Evolutionary conservation across 2,888 invertebrate genomes (phyloP).

Genomic region (Meta bourneti): DNA sequence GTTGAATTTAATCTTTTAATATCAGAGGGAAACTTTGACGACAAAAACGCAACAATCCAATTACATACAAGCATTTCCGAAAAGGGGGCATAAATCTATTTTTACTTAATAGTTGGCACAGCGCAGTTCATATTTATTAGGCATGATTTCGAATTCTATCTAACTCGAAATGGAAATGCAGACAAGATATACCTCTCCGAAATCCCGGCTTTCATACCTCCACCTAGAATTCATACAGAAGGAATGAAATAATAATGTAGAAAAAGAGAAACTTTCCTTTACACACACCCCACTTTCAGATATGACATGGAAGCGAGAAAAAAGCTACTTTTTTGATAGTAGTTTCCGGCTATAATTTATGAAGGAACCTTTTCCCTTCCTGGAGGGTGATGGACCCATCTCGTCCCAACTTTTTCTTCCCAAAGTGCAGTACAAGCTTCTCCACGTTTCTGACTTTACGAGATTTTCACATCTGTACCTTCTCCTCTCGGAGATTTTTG

Average conservation of each 20-base stretch:
- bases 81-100: too few relatives aligned
- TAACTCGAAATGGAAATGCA: neutral
- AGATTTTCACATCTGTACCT: conserved; percentile 52
- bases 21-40: too few relatives aligned
- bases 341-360: conserved; percentile 72
- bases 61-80: too few relatives aligned
- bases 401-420: conserved; percentile 43
- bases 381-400: conserved; percentile 68
- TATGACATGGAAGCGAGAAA: conserved; percentile 53
- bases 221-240: conserved; percentile 20
- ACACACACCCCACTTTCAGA: conserved; percentile 31
- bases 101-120: too few relatives aligned
- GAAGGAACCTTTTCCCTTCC: conserved; percentile 55
- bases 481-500: conserved; percentile 17
- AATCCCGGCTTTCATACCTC: neutral
- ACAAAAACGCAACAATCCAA: too few relatives aligned
- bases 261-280: conserved; percentile 30
- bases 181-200: neutral
- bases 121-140: too few relatives aligned
- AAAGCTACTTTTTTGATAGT: conserved; percentile 56
- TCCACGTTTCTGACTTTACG: conserved; percentile 68
- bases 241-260: conserved; percentile 38
- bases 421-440: conserved; percentile 30
- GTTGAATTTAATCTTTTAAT: too few relatives aligned
- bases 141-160: neutral